Base-by-base conservation (phyloP, 2,113 vertebrate genomes). In the Dasyprocta punctata region DNA sequence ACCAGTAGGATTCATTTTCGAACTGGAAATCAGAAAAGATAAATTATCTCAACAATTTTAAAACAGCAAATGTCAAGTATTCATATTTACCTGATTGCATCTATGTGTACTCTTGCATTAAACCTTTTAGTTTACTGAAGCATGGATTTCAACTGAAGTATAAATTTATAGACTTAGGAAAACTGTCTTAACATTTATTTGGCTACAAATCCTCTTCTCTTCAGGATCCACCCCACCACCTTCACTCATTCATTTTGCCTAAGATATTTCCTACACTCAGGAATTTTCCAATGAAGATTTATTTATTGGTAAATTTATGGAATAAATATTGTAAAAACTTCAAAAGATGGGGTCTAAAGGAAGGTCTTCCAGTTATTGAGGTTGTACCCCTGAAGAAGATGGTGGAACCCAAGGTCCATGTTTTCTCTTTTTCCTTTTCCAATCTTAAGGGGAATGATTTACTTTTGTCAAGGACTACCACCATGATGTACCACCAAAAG, bases 11-110 rank as follows among this genome's bases (percentile, higher is more conserved):
- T 88, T 73, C 80, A 73, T 69, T 60, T 88, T 78, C 96, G 60
- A 82, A 83, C 58, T 82, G 26, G 33, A 92, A 83, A 41, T 63
- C 88, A 71, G 36, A 52, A 30, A 67, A 7, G 67, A 73, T 85
- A 65, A 86, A 77, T 95, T 60, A 78, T 78, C 65, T 92, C 22
- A 73, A 67, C 22, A 96, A 84, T 78, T 80, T 80, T 84, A 52
- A 86, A 95, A 61, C 52, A 17, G 33, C 91, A 92, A 96, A 73
- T 73, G 75, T 44, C 61, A 90, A 77, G 19, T 67, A 94, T 88
- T 67, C 44, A 11, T 60, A 36, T 52, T 41, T 73, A 69, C 28
- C 28, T 60, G 19, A 84, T 86, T 87, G 44, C 30, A 90, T 38
- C n/a, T 63, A 22, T 54, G 47, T 81, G 54, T 92, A n/a, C 26